phyloP scores from a whole-genome alignment of 2,113 vertebrate genomes.

The Erinaceus europaeus region DNA sequence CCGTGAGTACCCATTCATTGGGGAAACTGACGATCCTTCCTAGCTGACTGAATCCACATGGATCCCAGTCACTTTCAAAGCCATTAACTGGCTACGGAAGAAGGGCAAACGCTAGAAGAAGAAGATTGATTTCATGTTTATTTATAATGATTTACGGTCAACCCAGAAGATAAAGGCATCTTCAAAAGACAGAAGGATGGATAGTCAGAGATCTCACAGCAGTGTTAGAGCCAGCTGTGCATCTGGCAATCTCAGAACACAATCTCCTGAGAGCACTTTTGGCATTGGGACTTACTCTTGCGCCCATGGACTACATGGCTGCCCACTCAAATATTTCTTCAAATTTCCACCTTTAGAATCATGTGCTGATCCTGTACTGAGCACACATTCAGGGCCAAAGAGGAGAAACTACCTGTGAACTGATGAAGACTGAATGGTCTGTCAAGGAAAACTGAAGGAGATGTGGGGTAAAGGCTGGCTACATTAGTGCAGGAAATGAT shows the following conservation, averaged over 20 bases:
- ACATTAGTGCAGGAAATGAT: neutral
- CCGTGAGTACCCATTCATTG: too few species aligned
- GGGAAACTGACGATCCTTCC: too few species aligned
- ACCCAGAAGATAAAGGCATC: neutral
- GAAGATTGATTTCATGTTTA: neutral
- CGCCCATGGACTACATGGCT: neutral
- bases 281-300: neutral
- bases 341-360: neutral
- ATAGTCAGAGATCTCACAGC: neutral
- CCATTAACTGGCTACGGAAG: too few species aligned
- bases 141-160: constrained; percentile 9
- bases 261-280: neutral
- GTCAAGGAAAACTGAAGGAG: neutral
- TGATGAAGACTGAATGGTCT: neutral
- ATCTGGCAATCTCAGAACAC: neutral
- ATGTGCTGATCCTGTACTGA: neutral
- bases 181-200: neutral
- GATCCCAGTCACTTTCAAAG: too few species aligned
- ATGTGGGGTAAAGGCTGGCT: neutral
- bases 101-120: too few species aligned
- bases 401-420: neutral
- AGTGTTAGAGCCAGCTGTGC: neutral
- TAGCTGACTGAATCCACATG: too few species aligned
- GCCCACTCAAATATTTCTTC: neutral
- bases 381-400: neutral